Evolutionary conservation across 2,888 invertebrate genomes (phyloP), one percentile per base, ranked within the genome.

Genomic region (Eupithecia exiguata): DNA sequence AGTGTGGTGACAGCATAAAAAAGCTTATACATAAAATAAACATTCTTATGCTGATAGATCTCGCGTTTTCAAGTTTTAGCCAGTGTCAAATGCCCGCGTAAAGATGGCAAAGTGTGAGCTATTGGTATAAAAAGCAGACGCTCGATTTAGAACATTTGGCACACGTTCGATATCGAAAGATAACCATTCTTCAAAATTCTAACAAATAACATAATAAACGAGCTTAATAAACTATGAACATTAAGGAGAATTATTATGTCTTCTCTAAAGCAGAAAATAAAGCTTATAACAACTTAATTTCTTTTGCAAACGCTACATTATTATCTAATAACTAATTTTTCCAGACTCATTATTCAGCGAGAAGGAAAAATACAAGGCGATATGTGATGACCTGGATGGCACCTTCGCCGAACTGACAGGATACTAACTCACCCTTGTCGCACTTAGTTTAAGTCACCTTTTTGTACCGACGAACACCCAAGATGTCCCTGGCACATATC

Each of bases 391-490:
- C 96, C 96, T 99, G 96, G 98, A 99, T 95, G 97, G 97, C 95
- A 98, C 98, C 94, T 98, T 98, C 96, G 97, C 98, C 93, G 98
- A 99, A 96, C 97, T 98, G 95, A 98, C 98, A 95, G 98, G 98
- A 96, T 98, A 98, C 96, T 98, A 98, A 97, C 95, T 77, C 67
- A 84, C 87, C 92, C 88, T 87, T 83, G 84, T 81, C 86, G 88
- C 86, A 88, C 86, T 85, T 93, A 92, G 91, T 87, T 84, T 92
- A 91, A 92, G 88, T 87, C 86, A 87, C 85, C 87, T 86, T 82
- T 87, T 87, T 86, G 84, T 84, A 83, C 82, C 79, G 78, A 80
- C 80, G 80, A 73, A 76, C 66, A 72, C 72, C 66, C 25, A 65
- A 65, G 40, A 62, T 35, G 18, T 58, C 66, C 40, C 40, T 66